Evolutionary conservation across 2,888 invertebrate genomes (phyloP).

Genomic region (Crossocerus cetratus): DNA sequence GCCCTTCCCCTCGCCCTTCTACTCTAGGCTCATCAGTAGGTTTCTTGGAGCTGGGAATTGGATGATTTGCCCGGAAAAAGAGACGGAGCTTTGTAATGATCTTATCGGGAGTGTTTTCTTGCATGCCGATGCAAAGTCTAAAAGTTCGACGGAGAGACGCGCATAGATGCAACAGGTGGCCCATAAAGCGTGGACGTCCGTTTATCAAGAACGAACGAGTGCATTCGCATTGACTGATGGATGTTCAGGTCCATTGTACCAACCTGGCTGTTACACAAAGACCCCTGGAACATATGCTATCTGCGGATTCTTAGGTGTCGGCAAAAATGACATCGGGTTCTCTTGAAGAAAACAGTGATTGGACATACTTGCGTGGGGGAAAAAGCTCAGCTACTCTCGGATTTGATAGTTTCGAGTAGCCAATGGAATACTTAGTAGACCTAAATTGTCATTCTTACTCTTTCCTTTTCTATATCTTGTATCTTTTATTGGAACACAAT

Average conservation of each 20-base stretch:
- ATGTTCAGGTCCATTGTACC: conserved; percentile 72
- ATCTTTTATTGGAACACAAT: no score
- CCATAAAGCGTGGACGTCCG: conserved; percentile 76
- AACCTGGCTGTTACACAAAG: conserved; percentile 2
- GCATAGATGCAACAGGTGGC: conserved; percentile 76
- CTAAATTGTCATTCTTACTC: no score
- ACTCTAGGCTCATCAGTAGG: no score
- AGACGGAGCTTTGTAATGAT: conserved; percentile 1
- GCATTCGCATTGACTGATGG: conserved; percentile 77
- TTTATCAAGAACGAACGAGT: conserved; percentile 77
- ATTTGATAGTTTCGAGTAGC: no score
- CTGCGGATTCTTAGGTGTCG: conserved; percentile 30
- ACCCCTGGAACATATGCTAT: background rate
- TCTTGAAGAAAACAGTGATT: no score
- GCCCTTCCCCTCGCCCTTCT: no score
- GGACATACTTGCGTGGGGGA: no score
- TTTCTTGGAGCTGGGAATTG: background rate
- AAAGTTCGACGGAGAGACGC: conserved; percentile 71
- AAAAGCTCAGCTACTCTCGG: no score
- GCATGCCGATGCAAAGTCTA: conserved; percentile 65
- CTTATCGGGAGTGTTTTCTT: conserved; percentile 48
- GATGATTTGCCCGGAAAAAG: background rate
- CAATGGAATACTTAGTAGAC: no score
- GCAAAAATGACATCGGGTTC: conserved; percentile 43
- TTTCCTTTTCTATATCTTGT: no score